Percentiles rank a stretch among this genome's conserved stretches.
phyloP scores from a whole-genome alignment of 2,888 invertebrate genomes.

The Andrena bucephala region DNA sequence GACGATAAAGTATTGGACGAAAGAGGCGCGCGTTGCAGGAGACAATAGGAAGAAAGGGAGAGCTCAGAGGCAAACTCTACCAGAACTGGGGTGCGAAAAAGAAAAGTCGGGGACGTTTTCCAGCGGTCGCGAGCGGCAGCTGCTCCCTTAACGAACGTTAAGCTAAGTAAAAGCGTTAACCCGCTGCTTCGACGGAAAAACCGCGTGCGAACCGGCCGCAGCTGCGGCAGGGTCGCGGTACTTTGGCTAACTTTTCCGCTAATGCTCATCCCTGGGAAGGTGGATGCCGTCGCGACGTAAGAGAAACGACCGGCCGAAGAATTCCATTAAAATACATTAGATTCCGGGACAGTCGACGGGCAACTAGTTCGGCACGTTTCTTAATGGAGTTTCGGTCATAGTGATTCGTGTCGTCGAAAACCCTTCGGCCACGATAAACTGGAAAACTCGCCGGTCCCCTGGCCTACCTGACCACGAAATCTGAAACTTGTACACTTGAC shows the following conservation, averaged over 20 bases:
- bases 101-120: slow-evolving; percentile 68
- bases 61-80: slow-evolving; percentile 1
- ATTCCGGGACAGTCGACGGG: slow-evolving; percentile 60
- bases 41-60: not conserved
- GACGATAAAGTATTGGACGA: slow-evolving; percentile 31
- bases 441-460: slow-evolving; percentile 5
- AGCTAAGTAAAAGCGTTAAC: slow-evolving; percentile 78
- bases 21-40: slow-evolving; percentile 35
- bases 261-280: slow-evolving; percentile 65
- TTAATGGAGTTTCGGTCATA: slow-evolving; percentile 60
- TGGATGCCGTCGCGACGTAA: slow-evolving; percentile 53
- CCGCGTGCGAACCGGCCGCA: slow-evolving; percentile 75
- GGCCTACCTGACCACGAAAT: slow-evolving; percentile 22
- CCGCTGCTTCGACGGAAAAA: slow-evolving; percentile 73
- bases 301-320: slow-evolving; percentile 71
- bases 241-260: slow-evolving; percentile 74
- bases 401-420: slow-evolving; percentile 36
- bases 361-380: slow-evolving; percentile 59
- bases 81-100: slow-evolving; percentile 57
- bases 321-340: slow-evolving; percentile 76
- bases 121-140: slow-evolving; percentile 67
- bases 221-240: slow-evolving; percentile 71
- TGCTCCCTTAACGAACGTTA: slow-evolving; percentile 72
- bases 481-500: not conserved
- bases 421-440: slow-evolving; percentile 10